Percentiles rank a stretch among this genome's conserved stretches.
Evolutionary conservation across 2,113 vertebrate species (phyloP).

Genomic region (Nycticryphes semicollaris): DNA sequence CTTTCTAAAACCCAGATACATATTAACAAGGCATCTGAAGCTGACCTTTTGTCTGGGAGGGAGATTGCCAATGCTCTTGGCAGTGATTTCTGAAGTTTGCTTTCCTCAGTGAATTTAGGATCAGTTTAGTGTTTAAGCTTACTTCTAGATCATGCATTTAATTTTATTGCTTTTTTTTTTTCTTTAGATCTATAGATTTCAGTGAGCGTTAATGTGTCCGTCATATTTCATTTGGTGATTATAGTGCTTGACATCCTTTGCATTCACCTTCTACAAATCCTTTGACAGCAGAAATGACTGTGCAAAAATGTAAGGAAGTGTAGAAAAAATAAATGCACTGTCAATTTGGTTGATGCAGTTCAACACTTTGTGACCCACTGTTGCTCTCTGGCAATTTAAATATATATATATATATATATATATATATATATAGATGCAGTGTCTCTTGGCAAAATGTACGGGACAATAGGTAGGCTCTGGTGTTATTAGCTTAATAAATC

Average conservation of each 20-base stretch:
- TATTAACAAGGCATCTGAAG: neutral
- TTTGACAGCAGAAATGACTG: slow-evolving; percentile 14
- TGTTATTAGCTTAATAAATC: neutral
- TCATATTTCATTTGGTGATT: slow-evolving; percentile 25
- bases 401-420: no score
- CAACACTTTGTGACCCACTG: slow-evolving; percentile 1
- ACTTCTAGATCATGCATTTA: slow-evolving; percentile 25
- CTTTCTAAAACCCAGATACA: neutral
- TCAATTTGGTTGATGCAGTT: slow-evolving; percentile 5
- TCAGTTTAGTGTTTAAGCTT: slow-evolving; percentile 17
- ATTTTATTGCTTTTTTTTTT: slow-evolving; percentile 47
- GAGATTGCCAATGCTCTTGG: neutral
- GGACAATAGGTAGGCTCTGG: neutral
- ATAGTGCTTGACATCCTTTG: neutral
- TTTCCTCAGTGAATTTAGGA: slow-evolving; percentile 33
- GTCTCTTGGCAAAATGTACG: neutral
- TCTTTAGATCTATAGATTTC: slow-evolving; percentile 14
- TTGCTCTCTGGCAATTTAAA: slow-evolving; percentile 10
- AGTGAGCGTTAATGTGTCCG: neutral
- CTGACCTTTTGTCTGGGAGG: slow-evolving; percentile 33
- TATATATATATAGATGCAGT: neutral
- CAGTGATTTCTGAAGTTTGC: slow-evolving; percentile 1
- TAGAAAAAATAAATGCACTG: neutral
- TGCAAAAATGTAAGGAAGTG: neutral
- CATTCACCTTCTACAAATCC: slow-evolving; percentile 36